These are phyloP conservation scores for Zele albiditarsus DNA, from an alignment of 2,888 invertebrate genomes.

Conservation along the genomic window DNA sequence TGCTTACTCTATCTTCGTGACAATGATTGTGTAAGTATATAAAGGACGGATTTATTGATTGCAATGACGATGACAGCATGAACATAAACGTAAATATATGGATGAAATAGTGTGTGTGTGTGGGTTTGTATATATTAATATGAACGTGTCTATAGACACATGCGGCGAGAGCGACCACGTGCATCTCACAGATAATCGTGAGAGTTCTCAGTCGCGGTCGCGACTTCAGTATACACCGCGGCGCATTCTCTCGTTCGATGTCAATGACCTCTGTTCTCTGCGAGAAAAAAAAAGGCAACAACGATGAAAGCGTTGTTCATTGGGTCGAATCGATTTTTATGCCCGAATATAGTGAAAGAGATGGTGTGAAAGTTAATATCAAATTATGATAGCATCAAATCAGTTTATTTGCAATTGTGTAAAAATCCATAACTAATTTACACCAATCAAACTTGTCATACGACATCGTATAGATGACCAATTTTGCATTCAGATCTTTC, in stretches of 20 bases:
- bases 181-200: slow-evolving; percentile 34
- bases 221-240: slow-evolving; percentile 34
- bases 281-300: slow-evolving; percentile 34
- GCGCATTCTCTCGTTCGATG: slow-evolving; percentile 48
- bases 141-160: neutral
- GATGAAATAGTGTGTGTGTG: neutral
- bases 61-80: no score
- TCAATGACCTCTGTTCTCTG: slow-evolving; percentile 56
- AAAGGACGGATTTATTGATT: no score
- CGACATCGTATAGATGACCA: no score
- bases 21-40: no score
- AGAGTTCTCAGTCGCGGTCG: slow-evolving; percentile 41
- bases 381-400: no score
- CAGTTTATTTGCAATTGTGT: no score
- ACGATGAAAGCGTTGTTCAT: slow-evolving; percentile 27
- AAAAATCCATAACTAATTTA: no score
- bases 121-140: neutral
- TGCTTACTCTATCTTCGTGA: no score
- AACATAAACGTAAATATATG: neutral
- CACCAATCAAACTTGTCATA: no score
- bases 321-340: slow-evolving; percentile 1
- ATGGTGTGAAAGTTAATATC: no score
- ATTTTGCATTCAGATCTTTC: no score
- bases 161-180: slow-evolving; percentile 10
- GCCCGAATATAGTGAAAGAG: no score